Conservation (phyloP, 2,888 invertebrate genomes). For the Microctonus hyperodae region DNA sequence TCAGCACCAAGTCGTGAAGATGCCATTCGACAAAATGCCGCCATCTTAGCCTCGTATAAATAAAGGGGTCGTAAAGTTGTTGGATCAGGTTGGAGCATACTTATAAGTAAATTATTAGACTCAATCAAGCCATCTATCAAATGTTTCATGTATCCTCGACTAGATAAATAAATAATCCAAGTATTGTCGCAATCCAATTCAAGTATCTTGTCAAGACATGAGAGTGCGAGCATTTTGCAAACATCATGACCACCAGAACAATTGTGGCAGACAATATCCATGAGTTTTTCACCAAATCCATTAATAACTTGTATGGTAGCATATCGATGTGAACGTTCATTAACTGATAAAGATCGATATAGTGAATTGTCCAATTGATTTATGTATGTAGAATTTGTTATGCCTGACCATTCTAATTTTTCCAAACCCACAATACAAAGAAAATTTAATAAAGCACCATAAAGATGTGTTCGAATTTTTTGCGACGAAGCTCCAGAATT, state of each 20-base stretch:
- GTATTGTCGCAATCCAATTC: slow-evolving; percentile 76
- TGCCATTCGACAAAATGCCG: slow-evolving; percentile 76
- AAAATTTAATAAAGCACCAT: slow-evolving; percentile 83
- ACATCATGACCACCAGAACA: slow-evolving; percentile 89
- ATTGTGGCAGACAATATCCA: slow-evolving; percentile 84
- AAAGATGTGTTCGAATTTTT: slow-evolving; percentile 84
- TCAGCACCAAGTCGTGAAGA: slow-evolving; percentile 73
- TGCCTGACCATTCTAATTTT: slow-evolving; percentile 59
- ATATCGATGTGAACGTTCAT: slow-evolving; percentile 58
- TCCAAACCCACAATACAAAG: slow-evolving; percentile 76
- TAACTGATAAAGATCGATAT: slow-evolving; percentile 50
- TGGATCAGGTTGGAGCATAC: slow-evolving; percentile 72
- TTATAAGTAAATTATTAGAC: slow-evolving; percentile 74
- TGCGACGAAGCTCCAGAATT: slow-evolving; percentile 82
- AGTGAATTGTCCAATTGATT: slow-evolving; percentile 72
- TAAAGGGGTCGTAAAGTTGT: slow-evolving; percentile 79
- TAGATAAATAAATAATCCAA: slow-evolving; percentile 71
- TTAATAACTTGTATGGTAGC: slow-evolving; percentile 71
- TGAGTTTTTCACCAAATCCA: slow-evolving; percentile 81
- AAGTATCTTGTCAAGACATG: slow-evolving; percentile 80
- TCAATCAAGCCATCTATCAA: slow-evolving; percentile 81
- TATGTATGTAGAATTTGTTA: slow-evolving; percentile 67
- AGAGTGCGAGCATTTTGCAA: slow-evolving; percentile 86
- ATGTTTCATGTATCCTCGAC: slow-evolving; percentile 79
- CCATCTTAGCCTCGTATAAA: slow-evolving; percentile 88